These are phyloP conservation scores for Drosophila arawakana DNA, from an alignment of 1,140 invertebrate genomes.

Conservation along the genomic window DNA sequence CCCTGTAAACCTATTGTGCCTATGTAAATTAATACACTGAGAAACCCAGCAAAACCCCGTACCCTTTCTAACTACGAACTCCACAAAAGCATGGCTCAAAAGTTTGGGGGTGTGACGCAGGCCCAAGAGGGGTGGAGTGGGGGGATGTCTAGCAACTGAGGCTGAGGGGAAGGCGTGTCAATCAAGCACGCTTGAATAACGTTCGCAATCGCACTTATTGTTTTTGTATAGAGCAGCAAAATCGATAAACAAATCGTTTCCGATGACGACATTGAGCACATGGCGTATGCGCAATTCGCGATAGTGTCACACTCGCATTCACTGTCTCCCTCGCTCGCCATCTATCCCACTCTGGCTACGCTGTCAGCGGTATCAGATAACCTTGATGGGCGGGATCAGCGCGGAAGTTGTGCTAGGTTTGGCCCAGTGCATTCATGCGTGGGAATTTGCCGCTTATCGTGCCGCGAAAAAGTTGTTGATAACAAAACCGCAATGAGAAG, in stretches of 20 bases:
- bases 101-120: not conserved
- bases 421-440: conserved; percentile 31
- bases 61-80: too few species aligned
- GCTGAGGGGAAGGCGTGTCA: conserved; percentile 3
- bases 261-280: conserved; percentile 70
- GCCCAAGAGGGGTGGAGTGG: not conserved
- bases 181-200: conserved; percentile 41
- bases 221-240: conserved; percentile 14
- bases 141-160: not conserved
- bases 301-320: conserved; percentile 5
- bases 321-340: not conserved
- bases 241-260: conserved; percentile 73
- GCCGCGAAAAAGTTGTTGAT: conserved; percentile 10
- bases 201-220: conserved; percentile 7
- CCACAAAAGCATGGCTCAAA: too few species aligned
- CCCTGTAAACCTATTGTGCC: too few species aligned
- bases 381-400: not conserved
- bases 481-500: not conserved
- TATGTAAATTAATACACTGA: too few species aligned
- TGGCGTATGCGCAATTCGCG: conserved; percentile 66
- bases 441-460: conserved; percentile 44
- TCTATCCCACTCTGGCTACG: too few species aligned
- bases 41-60: too few species aligned
- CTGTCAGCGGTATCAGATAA: not conserved
- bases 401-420: conserved; percentile 43